Evolutionary conservation across 2,888 invertebrate species (phyloP).

Genomic region (Melieria crassipennis): DNA sequence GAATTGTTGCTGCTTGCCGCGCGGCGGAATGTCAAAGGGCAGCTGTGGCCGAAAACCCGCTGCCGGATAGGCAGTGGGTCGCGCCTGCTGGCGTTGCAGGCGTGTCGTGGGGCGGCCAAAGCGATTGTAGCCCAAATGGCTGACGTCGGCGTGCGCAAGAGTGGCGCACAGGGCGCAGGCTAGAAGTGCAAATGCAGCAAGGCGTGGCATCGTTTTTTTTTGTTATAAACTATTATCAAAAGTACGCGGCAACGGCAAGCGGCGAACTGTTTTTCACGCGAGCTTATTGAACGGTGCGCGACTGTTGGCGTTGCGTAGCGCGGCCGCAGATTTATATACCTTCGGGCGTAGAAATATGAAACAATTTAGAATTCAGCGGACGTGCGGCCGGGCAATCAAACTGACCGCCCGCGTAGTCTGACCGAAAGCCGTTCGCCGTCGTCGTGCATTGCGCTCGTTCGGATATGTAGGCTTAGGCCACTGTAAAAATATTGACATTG

Average conservation of each 20-base stretch:
- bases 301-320: conserved; percentile 1
- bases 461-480: conserved; percentile 10
- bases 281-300: neutral
- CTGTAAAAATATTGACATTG: conserved; percentile 35
- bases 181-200: conserved; percentile 17
- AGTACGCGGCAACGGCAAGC: neutral
- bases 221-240: conserved; percentile 19
- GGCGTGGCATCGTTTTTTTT: conserved; percentile 20
- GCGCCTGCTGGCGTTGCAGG: conserved; percentile 46
- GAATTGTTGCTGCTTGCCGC: conserved; percentile 21
- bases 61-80: conserved; percentile 48
- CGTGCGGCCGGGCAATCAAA: neutral
- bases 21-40: conserved; percentile 44
- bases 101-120: conserved; percentile 39
- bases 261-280: no score
- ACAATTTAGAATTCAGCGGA: conserved; percentile 17
- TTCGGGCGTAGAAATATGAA: neutral
- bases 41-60: conserved; percentile 54
- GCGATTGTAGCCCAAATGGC: conserved; percentile 39
- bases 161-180: conserved; percentile 34
- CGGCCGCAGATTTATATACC: neutral
- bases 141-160: conserved; percentile 39
- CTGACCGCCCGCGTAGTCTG: neutral
- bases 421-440: neutral
- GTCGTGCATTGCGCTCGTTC: neutral